These are phyloP conservation scores for Colletes gigas DNA, from an alignment of 1,140 invertebrate genomes.

Conservation along the genomic window DNA sequence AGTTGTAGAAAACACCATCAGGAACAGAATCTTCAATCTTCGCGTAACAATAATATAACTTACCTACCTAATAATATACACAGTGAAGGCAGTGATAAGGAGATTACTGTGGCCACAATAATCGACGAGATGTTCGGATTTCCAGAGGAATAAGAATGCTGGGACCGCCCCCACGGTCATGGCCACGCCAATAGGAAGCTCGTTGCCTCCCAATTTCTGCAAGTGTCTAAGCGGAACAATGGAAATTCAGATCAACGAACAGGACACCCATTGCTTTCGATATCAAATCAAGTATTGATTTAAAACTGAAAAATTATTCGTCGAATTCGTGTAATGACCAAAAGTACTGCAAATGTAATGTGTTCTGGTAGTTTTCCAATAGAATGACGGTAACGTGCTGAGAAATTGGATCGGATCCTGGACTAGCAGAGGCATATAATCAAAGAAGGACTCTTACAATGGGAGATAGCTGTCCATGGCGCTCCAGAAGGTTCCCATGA, in stretches of 20 bases:
- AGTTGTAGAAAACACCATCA: not conserved
- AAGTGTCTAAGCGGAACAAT: constrained; percentile 81
- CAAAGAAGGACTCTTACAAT: constrained; percentile 80
- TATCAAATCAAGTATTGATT: not conserved
- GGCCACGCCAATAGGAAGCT: constrained; percentile 85
- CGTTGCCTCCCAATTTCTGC: constrained; percentile 81
- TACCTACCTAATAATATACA: constrained; percentile 88
- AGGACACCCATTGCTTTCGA: too few relatives aligned
- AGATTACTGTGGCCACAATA: constrained; percentile 92
- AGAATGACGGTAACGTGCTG: too few relatives aligned
- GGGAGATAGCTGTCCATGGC: constrained; percentile 89
- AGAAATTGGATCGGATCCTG: too few relatives aligned
- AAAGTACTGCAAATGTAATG: too few relatives aligned
- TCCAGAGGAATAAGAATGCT: constrained; percentile 88
- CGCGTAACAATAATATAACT: constrained; percentile 23
- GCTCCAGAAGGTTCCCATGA: constrained; percentile 89
- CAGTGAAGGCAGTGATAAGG: constrained; percentile 89
- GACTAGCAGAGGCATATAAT: not conserved
- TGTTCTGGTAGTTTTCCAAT: too few relatives aligned
- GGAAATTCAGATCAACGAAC: not conserved
- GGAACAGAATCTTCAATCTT: not conserved
- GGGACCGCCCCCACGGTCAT: constrained; percentile 85
- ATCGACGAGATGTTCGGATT: constrained; percentile 90
- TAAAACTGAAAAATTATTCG: too few relatives aligned
- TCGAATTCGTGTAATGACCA: too few relatives aligned